Percentiles rank a stretch among this genome's conserved stretches.
Conservation (phyloP, 1,140 invertebrate species). For the Brachionus calyciflorus region DNA sequence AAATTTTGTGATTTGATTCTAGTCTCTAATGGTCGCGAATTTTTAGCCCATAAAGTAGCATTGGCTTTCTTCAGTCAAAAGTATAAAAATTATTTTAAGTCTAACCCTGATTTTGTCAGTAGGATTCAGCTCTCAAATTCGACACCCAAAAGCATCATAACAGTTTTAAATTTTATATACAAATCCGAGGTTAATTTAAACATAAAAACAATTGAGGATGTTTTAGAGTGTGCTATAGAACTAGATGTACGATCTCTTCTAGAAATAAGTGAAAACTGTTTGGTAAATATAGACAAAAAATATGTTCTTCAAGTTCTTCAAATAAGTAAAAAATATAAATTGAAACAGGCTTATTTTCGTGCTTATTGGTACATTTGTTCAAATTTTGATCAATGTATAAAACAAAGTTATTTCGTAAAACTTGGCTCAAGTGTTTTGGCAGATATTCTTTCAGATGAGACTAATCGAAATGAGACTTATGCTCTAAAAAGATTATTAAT, state of each 20-base stretch:
- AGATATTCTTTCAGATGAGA: not conserved
- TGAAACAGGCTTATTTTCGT: conserved; percentile 10
- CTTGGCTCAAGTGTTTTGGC: not conserved
- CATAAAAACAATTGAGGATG: not conserved
- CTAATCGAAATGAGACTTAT: not conserved
- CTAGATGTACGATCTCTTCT: not conserved
- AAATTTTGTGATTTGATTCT: conserved; percentile 19
- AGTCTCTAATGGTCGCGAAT: conserved; percentile 15
- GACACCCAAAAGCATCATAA: not conserved
- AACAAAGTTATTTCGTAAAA: not conserved
- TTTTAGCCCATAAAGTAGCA: conserved; percentile 5
- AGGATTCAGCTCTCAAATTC: not conserved
- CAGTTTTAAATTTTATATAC: not conserved
- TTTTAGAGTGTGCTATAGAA: conserved; percentile 11
- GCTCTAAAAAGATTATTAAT: not conserved
- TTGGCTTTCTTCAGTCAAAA: not conserved
- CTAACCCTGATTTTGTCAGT: conserved; percentile 16
- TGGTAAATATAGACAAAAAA: conserved; percentile 2
- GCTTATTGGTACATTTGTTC: conserved; percentile 18
- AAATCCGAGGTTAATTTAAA: not conserved
- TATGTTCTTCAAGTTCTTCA: not conserved
- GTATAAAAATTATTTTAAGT: conserved; percentile 5
- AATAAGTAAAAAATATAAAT: conserved; percentile 20
- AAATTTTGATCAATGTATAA: conserved; percentile 32
- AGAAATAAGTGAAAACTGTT: conserved; percentile 8